Evolutionary conservation across 2,113 vertebrate species (phyloP), one percentile per base, ranked within the genome.

Genomic region (Menidia beryllina): DNA sequence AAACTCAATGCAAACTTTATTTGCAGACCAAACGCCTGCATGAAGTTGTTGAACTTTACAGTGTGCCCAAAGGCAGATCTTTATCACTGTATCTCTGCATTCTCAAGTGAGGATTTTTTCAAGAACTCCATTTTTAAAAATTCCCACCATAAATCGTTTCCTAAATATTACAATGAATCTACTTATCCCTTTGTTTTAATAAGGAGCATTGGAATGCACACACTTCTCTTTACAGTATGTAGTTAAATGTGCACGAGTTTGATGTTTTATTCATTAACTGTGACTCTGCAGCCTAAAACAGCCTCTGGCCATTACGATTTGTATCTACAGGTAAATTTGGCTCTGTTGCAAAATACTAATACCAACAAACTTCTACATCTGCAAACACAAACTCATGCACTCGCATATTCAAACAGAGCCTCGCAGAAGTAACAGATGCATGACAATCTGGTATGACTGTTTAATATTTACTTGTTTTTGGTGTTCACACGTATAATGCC

Each of bases 241-340:
- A 14, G 59, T 19, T 54, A 14, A 74, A 53, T 38, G 52, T 74
- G n/a, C 27, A 20, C 26, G 11, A 43, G 62, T 72, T 82, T 82
- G 60, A 75, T 70, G 57, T 59, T 64, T 78, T 54, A 70, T 81
- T 80, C 78, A 66, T 80, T 47, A 63, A 52, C 80, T 70, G 51
- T 63, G 58, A 79, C 65, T 75, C 38, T 43, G 30, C 24, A 43
- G 65, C 61, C 52, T 60, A 69, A 56, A 87, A 62, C 75, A 56
- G 68, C 78, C 70, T 75, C 39, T 3, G 67, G 81, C 67, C 60
- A 62, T 87, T 66, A 25, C 69, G 72, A 81, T 69, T 61, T 86
- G 84, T 78, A 81, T 74, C 65, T 74, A 72, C 59, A 81, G 38
- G 66, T 72, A 67, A 66, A 81, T 83, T 79, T 89, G 74, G 69